These are phyloP conservation scores for Xestia xanthographa DNA, from an alignment of 2,888 invertebrate species.

Conservation along the genomic window DNA sequence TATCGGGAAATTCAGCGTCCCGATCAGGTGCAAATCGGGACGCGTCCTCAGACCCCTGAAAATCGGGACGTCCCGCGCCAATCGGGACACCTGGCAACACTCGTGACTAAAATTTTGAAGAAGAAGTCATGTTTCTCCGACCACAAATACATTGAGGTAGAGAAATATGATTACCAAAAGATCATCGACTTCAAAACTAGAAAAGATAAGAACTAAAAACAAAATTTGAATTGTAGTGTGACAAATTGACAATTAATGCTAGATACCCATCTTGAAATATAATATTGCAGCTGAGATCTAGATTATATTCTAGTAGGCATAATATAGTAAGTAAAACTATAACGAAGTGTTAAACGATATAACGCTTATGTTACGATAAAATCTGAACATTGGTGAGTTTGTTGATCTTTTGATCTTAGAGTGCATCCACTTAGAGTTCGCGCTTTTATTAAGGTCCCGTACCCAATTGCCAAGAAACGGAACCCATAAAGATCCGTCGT, in stretches of 20 bases:
- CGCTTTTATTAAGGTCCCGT: not conserved
- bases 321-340: no score
- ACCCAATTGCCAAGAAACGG: no score
- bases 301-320: not conserved
- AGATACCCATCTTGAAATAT: conserved; percentile 10
- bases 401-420: not conserved
- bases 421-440: no score
- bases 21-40: no score
- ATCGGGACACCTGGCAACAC: no score
- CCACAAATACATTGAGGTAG: no score
- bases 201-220: not conserved
- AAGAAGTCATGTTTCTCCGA: no score
- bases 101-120: no score
- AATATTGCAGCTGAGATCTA: not conserved
- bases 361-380: conserved; percentile 4
- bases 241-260: not conserved
- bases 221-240: not conserved
- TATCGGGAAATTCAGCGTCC: no score
- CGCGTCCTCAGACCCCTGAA: no score
- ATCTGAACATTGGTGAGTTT: not conserved
- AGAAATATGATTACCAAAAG: no score
- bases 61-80: no score
- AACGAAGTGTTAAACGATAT: not conserved
- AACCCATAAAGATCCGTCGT: not conserved
- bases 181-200: not conserved